Evolutionary conservation across 1,140 invertebrate genomes (phyloP).

Genomic region (Cyrtorhinus lividipennis): DNA sequence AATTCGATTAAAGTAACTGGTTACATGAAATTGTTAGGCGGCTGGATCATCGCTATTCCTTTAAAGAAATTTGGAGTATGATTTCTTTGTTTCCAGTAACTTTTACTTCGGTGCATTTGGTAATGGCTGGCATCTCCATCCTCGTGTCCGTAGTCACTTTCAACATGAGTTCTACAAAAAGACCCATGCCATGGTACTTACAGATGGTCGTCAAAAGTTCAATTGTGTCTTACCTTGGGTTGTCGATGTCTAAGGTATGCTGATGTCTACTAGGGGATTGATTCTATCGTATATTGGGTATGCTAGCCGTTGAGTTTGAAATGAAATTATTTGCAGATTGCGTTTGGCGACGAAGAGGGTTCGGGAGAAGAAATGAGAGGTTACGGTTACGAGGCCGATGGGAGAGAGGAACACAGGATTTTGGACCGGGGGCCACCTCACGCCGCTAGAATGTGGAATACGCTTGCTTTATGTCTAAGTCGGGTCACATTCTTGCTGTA

Average conservation of each 20-base stretch:
- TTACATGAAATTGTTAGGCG: too few relatives aligned
- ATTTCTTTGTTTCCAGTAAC: slow-evolving; percentile 40
- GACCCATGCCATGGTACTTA: slow-evolving; percentile 38
- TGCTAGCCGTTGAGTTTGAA: too few relatives aligned
- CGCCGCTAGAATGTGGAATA: slow-evolving; percentile 42
- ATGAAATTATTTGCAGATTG: too few relatives aligned
- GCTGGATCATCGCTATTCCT: too few relatives aligned
- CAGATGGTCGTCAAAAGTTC: slow-evolving; percentile 37
- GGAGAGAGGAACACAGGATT: slow-evolving; percentile 22
- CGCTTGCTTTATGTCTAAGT: slow-evolving; percentile 44
- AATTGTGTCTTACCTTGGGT: slow-evolving; percentile 36
- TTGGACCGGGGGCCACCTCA: slow-evolving; percentile 31
- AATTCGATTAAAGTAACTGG: too few relatives aligned
- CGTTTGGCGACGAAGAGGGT: background rate
- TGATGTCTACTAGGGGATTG: too few relatives aligned
- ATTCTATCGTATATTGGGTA: too few relatives aligned
- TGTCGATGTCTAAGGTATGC: slow-evolving; percentile 25
- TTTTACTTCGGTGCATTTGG: slow-evolving; percentile 40
- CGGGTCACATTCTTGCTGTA: slow-evolving; percentile 41
- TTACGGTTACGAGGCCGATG: slow-evolving; percentile 22
- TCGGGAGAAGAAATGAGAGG: slow-evolving; percentile 24
- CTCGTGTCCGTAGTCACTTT: slow-evolving; percentile 46
- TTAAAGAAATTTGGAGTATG: too few relatives aligned
- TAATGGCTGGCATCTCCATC: slow-evolving; percentile 42
- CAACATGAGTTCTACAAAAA: slow-evolving; percentile 31